A percentile compares a stretch with the other conserved stretches of the same genome.
Evolutionary conservation across 2,113 vertebrate genomes (phyloP).

Genomic region (Cryptotis parvus): DNA sequence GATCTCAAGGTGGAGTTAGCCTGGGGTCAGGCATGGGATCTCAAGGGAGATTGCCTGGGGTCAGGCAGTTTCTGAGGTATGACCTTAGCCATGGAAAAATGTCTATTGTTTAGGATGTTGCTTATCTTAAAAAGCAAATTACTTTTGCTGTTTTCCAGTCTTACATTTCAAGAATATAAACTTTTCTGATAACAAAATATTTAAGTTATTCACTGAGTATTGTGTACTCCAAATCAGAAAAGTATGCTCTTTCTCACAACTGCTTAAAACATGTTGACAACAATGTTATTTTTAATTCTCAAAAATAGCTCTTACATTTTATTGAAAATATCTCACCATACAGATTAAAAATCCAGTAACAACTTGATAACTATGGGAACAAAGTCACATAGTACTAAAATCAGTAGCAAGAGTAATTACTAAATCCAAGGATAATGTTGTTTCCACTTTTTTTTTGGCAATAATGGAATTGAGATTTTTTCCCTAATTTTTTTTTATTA

Average conservation of each 20-base stretch:
- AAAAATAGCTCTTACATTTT: slow-evolving; percentile 5
- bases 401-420: not conserved
- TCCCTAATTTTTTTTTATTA: slow-evolving; percentile 24
- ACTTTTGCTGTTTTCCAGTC: not conserved
- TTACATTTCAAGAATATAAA: not conserved
- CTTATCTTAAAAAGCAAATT: not conserved
- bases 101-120: not conserved
- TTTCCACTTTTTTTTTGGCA: not conserved
- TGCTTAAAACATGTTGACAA: not conserved
- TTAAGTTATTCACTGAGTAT: not conserved
- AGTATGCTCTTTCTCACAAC: not conserved
- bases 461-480: not conserved
- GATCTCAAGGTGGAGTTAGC: too few relatives aligned
- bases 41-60: not conserved
- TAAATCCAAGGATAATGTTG: not conserved
- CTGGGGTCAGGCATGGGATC: not conserved
- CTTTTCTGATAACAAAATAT: not conserved
- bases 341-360: not conserved
- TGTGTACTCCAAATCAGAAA: not conserved
- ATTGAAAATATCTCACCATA: not conserved
- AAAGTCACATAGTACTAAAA: not conserved
- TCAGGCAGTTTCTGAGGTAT: not conserved
- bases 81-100: not conserved
- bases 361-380: not conserved
- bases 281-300: not conserved